Base-by-base conservation (phyloP, 2,888 invertebrate genomes). In the Eristalinus sepulchralis region DNA sequence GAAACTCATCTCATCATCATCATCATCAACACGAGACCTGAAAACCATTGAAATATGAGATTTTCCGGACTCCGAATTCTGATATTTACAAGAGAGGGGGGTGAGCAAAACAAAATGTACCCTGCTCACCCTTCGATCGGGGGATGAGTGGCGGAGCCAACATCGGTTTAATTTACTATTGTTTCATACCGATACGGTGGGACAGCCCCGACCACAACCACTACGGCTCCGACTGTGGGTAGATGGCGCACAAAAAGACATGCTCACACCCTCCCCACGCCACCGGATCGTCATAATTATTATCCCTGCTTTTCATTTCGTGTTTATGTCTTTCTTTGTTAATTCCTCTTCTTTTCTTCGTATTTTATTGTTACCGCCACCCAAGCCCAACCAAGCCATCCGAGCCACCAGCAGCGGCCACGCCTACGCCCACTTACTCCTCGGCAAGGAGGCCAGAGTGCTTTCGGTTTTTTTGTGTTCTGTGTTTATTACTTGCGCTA, bases 291-390 rank as follows among this genome's bases (percentile, higher is more conserved):
- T 47, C 57, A 22, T 57, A 57, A 83, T 83, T 71, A 79, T 86
- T 78, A 86, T 83, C 78, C 79, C 36, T 83, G 79, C 78, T 83
- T 79, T 86, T 86, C 86, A 86, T 86, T 75, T 83, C 83, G 83
- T 78, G 55, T 76, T 79, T 79, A 79, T 78, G 82, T 78, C 70
- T 70, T 70, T 66, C 78, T 79, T 83, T 86, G 83, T 83, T 79
- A 66, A 82, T 83, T 75, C 82, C 66, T 78, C n/a, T 79, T 63
- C 66, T 57, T 75, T 79, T 75, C 70, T 73, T 60, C 27, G n/a
- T 68, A 77, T 79, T 83, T 83, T 83, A 86, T 86, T 86, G 83
- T 86, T 83, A 71, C 47, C 47, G 83, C 83, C 78, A 83, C 75
- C 73, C 75, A n/a, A n/a, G n/a, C 57, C 17, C 34, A 27, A 11